Evolutionary conservation across 2,797 vertebrate genomes (phyloP).

Genomic region (Sebastes melanostomus): DNA sequence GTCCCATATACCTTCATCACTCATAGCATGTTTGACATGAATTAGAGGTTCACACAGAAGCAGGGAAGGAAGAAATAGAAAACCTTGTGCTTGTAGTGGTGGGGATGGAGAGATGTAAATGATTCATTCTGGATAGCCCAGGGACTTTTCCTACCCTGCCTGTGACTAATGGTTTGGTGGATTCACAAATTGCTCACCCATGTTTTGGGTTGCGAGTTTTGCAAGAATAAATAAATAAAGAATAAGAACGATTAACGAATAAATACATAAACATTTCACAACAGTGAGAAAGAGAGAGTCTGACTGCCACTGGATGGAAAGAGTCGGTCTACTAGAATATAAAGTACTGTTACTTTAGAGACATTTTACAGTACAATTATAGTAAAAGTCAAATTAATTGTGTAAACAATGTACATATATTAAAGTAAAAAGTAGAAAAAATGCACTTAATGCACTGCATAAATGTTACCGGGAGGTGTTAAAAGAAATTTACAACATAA

Average conservation of each 20-base stretch:
- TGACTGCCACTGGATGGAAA: neutral
- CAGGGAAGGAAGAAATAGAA: neutral
- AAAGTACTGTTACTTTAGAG: neutral
- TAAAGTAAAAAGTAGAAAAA: no score
- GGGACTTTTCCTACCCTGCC: neutral
- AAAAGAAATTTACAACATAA: neutral
- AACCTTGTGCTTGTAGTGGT: neutral
- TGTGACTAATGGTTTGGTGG: slow-evolving; percentile 1
- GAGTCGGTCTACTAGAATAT: neutral
- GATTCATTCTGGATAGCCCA: neutral
- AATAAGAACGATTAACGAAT: neutral
- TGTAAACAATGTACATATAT: no score
- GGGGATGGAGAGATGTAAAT: neutral
- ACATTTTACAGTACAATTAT: neutral
- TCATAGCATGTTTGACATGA: neutral
- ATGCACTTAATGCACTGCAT: neutral
- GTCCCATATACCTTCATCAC: neutral
- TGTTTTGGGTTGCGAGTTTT: neutral
- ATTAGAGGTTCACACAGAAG: neutral
- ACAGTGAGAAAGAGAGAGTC: neutral
- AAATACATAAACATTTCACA: neutral
- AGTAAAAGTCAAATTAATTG: neutral
- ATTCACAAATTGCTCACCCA: neutral
- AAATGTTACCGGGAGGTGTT: neutral
- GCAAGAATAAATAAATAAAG: neutral